Conservation (phyloP, 2,113 vertebrate species). For the Promerops cafer region DNA sequence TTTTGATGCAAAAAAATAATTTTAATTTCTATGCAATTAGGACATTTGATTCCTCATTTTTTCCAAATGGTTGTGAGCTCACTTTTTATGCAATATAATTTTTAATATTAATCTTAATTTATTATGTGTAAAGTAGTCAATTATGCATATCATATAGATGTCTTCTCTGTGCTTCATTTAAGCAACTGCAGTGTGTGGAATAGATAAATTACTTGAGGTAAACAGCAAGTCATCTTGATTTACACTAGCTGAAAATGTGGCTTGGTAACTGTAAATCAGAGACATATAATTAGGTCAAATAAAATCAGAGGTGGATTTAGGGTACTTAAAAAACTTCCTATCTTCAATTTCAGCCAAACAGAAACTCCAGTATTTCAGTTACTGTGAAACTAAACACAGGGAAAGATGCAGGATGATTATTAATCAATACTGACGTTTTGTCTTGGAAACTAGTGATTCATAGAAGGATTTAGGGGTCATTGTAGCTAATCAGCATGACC, state of each 20-base stretch:
- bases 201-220: neutral
- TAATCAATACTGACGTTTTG: neutral
- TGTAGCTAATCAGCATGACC: neutral
- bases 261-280: neutral
- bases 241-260: neutral
- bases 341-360: neutral
- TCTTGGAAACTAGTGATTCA: neutral
- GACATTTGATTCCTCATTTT: neutral
- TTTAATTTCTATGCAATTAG: neutral
- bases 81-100: neutral
- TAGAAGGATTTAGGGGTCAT: neutral
- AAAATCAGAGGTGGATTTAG: neutral
- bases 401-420: neutral
- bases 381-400: neutral
- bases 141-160: neutral
- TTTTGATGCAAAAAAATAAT: neutral
- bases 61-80: neutral
- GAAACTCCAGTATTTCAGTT: neutral
- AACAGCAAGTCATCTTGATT: conserved; percentile 15
- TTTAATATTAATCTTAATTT: conserved; percentile 17
- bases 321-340: neutral
- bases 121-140: neutral
- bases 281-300: neutral
- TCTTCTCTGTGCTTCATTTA: neutral
- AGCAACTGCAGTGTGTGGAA: neutral